Evolutionary conservation across 2,113 vertebrate species (phyloP), one percentile per base, ranked within the genome.

Genomic region (Upupa epops): DNA sequence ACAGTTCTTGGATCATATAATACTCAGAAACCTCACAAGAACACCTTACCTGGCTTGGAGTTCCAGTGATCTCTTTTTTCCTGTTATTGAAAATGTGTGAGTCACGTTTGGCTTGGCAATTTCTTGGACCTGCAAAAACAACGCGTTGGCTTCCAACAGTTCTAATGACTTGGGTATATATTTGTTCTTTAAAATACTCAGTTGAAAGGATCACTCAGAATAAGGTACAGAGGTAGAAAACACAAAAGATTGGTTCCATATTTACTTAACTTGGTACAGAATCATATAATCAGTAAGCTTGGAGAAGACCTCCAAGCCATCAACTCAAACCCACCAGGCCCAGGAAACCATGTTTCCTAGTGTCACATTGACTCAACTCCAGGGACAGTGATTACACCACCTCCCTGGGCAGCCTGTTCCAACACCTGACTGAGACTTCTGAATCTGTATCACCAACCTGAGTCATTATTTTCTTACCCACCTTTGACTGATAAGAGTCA

Each of bases 41-140:
- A 13, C 31, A 37, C 36, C 25, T 13, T 97, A 99, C 99, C 99
- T 99, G 80, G 99, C 98, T 72, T 99, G 99, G 19, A 99, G 97
- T 89, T 99, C 99, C 89, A 99, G 96, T 2, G 98, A 99, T 58
- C 99, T 97, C 83, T 98, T 98, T 91, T 97, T 99, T 64, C 99
- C 99, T 3, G 96, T 97, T 90, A 99, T 98, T 77, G 98, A 97
- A 90, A 99, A 99, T 0, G 98, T 98, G 88, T 98, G 98, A 90
- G 97, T 93, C 64, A 98, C 95, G 2, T 98, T 98, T 92, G 98
- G 98, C 97, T 99, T 99, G 86, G 96, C 94, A 70, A 97, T 98
- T 95, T 98, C 98, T 94, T 99, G 99, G 77, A 99, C 98, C 99
- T 99, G 92, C 78, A 91, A 94, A 91, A 90, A 76, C 40, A 51